Evolutionary conservation across 2,888 invertebrate genomes (phyloP).

Genomic region (Leptopilina myrica): DNA sequence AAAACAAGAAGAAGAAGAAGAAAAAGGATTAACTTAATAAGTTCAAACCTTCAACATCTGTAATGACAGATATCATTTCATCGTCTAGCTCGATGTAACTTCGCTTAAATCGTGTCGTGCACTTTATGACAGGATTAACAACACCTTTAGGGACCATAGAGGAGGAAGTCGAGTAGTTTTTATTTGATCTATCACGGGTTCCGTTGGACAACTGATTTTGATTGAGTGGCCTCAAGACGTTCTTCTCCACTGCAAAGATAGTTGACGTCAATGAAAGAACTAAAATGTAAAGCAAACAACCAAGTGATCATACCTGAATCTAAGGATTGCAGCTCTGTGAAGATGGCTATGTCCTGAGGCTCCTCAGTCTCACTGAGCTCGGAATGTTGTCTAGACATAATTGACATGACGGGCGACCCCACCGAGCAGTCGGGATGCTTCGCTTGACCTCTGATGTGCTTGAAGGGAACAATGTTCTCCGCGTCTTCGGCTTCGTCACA

Average conservation of each 20-base stretch:
- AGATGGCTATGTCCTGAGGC: constrained; percentile 72
- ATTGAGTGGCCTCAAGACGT: constrained; percentile 73
- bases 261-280: neutral
- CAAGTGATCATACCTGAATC: constrained; percentile 64
- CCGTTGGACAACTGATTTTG: constrained; percentile 73
- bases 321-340: constrained; percentile 59
- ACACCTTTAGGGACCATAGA: constrained; percentile 72
- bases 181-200: constrained; percentile 68
- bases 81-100: constrained; percentile 85
- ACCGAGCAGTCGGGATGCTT: constrained; percentile 68
- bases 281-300: neutral
- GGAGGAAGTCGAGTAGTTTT: constrained; percentile 65
- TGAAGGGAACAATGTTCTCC: constrained; percentile 80
- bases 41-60: constrained; percentile 83
- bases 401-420: constrained; percentile 63
- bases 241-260: constrained; percentile 69
- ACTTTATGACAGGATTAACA: constrained; percentile 77
- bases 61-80: constrained; percentile 84
- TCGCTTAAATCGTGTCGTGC: constrained; percentile 83
- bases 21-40: no score
- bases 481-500: constrained; percentile 85
- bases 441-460: constrained; percentile 73
- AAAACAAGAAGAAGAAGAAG: no score
- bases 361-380: constrained; percentile 74
- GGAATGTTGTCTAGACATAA: constrained; percentile 55